Evolutionary conservation across 2,113 vertebrate genomes (phyloP), one percentile per base, ranked within the genome.

Genomic region (Corynorhinus townsendii): DNA sequence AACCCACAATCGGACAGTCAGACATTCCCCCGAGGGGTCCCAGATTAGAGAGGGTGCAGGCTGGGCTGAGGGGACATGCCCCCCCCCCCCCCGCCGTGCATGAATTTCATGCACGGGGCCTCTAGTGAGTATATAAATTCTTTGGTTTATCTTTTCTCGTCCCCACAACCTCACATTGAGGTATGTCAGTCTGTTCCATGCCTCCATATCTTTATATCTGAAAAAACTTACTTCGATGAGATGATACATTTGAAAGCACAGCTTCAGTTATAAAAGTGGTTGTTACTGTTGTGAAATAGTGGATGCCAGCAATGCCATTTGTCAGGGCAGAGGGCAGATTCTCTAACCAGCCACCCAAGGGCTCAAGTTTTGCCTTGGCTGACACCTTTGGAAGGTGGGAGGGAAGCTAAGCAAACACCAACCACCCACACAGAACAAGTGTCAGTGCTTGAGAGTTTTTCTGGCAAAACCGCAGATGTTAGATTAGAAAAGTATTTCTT

Each of bases 161-260:
- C 59, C 59, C 24, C 59, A 62, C 59, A 62, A 62, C 24, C 59
- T 62, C 59, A 62, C 24, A 28, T 62, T 24, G 4, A 62, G 59
- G 26, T 62, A 12, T 12, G 59, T 62, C 59, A 62, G 26, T 28
- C 59, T 62, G 26, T 28, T 28, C 59, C 59, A 62, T 62, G 26
- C 59, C 24, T 28, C 10, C 24, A 28, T 90, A 77, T 89, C 45
- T 88, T 75, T 89, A 15, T 28, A 54, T 87, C 22, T 35, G 43
- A n/a, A 52, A 66, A 69, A 83, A 72, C 20, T 47, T 76, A 72
- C 75, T 96, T 85, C 86, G 88, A 43, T 73, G 93, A 96, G 35
- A 79, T 47, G 76, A 38, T 68, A 59, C 47, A 66, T 93, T 92
- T 88, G 72, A 91, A 94, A 90, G 85, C 20, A 76, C 64, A 59